A percentile compares a stretch with the other conserved stretches of the same genome.
phyloP scores from a whole-genome alignment of 2,888 invertebrate species.

The Hirtodrosophila histrioides region DNA sequence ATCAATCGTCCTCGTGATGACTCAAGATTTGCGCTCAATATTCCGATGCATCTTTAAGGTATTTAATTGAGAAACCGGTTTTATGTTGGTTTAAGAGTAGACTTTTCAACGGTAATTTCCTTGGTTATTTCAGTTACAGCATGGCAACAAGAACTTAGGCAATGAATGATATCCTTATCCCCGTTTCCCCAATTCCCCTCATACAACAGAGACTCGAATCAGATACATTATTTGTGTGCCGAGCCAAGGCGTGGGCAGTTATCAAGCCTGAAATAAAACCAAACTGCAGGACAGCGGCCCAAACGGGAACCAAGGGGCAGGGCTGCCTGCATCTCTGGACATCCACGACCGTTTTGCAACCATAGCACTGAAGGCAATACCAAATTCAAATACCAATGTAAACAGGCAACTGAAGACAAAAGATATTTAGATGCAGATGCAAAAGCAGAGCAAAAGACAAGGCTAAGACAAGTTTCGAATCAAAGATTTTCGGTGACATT shows the following conservation, averaged over 20 bases:
- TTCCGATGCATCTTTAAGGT: slow-evolving; percentile 23
- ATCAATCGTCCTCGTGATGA: slow-evolving; percentile 17
- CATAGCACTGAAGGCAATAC: slow-evolving; percentile 92
- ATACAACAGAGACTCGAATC: slow-evolving; percentile 13
- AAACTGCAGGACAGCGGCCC: slow-evolving; percentile 69
- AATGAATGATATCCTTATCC: slow-evolving; percentile 3
- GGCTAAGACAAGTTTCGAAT: slow-evolving; percentile 75
- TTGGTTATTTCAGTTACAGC: slow-evolving; percentile 76
- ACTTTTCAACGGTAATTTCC: slow-evolving; percentile 62
- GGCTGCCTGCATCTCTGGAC: slow-evolving; percentile 80
- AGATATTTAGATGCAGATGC: slow-evolving; percentile 33
- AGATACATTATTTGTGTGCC: slow-evolving; percentile 50
- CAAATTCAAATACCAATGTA: slow-evolving; percentile 44
- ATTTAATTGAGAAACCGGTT: slow-evolving; percentile 52
- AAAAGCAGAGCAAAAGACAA: slow-evolving; percentile 62
- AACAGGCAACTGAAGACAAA: slow-evolving; percentile 44
- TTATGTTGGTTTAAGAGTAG: slow-evolving; percentile 58
- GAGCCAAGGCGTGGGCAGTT: slow-evolving; percentile 85
- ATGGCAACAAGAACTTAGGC: slow-evolving; percentile 53
- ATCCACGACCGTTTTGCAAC: slow-evolving; percentile 88
- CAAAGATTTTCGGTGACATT: slow-evolving; percentile 73
- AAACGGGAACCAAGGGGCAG: slow-evolving; percentile 9
- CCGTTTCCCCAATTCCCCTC: slow-evolving; percentile 8
- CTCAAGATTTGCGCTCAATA: slow-evolving; percentile 51
- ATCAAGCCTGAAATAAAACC: slow-evolving; percentile 91